Evolutionary conservation across 2,797 vertebrate genomes (phyloP).

Genomic region (Chiloscyllium punctatum): DNA sequence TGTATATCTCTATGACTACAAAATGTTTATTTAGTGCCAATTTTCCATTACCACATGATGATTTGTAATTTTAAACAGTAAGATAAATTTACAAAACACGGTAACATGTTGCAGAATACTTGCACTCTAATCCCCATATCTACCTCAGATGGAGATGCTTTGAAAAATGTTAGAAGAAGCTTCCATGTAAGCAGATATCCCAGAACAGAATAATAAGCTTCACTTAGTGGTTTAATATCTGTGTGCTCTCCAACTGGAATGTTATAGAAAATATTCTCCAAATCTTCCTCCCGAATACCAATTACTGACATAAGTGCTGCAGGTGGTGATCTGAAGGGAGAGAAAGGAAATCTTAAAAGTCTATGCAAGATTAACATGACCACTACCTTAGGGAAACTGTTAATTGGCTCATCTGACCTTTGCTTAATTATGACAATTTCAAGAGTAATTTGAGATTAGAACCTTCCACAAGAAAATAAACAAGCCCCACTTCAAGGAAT

Average conservation of each 20-base stretch:
- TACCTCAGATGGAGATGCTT: slow-evolving; percentile 89
- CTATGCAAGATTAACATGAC: slow-evolving; percentile 5
- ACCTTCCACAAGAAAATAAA: slow-evolving; percentile 1
- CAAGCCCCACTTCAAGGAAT: background rate
- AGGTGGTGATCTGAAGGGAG: slow-evolving; percentile 75
- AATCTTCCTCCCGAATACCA: slow-evolving; percentile 73
- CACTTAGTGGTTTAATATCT: slow-evolving; percentile 75
- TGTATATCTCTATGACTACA: too few relatives aligned
- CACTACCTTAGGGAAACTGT: background rate
- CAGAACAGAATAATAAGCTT: slow-evolving; percentile 84
- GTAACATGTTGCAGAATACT: background rate
- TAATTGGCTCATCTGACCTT: background rate
- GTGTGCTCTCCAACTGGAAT: slow-evolving; percentile 86
- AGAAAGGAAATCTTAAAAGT: slow-evolving; percentile 8
- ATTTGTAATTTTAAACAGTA: background rate
- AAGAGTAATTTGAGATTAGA: background rate
- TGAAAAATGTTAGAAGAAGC: slow-evolving; percentile 85
- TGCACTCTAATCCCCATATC: slow-evolving; percentile 35
- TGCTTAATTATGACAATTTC: background rate
- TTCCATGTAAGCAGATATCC: slow-evolving; percentile 96
- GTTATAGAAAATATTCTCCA: slow-evolving; percentile 75
- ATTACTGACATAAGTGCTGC: slow-evolving; percentile 78
- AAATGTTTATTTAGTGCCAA: background rate
- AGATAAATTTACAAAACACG: background rate
- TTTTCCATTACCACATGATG: background rate